These are phyloP conservation scores for Drosophila maculinotata DNA, from an alignment of 2,888 invertebrate genomes.

Conservation along the genomic window DNA sequence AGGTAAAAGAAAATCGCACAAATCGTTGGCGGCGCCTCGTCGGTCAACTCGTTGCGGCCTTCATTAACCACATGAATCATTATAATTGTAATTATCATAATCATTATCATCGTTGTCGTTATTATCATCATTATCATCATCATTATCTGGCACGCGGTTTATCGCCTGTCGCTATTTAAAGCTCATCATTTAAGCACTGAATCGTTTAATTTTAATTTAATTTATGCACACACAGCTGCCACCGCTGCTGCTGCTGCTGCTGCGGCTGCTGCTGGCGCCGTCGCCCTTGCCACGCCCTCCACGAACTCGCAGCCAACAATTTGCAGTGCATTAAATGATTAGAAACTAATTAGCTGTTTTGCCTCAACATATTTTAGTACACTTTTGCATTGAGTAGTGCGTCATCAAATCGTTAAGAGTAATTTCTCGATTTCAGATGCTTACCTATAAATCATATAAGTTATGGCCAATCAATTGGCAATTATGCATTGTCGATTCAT, in stretches of 20 bases:
- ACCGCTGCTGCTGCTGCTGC: conserved; percentile 28
- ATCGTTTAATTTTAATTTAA: conserved; percentile 78
- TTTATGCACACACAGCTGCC: conserved; percentile 73
- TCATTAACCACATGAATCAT: neutral
- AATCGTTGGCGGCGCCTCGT: neutral
- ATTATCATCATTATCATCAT: conserved; percentile 11
- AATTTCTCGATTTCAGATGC: conserved; percentile 6
- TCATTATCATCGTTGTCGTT: conserved; percentile 17
- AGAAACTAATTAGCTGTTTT: conserved; percentile 74
- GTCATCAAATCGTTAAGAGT: conserved; percentile 4
- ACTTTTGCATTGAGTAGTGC: conserved; percentile 11
- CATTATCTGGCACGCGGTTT: conserved; percentile 40
- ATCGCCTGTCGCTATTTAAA: conserved; percentile 61
- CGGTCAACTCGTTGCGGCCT: neutral
- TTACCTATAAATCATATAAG: neutral
- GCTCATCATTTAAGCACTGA: conserved; percentile 62
- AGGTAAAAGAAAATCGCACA: neutral
- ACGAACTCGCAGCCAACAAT: conserved; percentile 29
- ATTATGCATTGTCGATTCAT: too few relatives aligned
- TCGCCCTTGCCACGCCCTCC: neutral
- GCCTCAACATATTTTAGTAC: conserved; percentile 9
- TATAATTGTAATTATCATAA: conserved; percentile 4
- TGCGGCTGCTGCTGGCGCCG: neutral
- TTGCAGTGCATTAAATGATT: conserved; percentile 75
- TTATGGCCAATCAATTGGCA: too few relatives aligned